These are phyloP conservation scores for Crioceris asparagi DNA, from an alignment of 2,888 invertebrate genomes.

Conservation along the genomic window DNA sequence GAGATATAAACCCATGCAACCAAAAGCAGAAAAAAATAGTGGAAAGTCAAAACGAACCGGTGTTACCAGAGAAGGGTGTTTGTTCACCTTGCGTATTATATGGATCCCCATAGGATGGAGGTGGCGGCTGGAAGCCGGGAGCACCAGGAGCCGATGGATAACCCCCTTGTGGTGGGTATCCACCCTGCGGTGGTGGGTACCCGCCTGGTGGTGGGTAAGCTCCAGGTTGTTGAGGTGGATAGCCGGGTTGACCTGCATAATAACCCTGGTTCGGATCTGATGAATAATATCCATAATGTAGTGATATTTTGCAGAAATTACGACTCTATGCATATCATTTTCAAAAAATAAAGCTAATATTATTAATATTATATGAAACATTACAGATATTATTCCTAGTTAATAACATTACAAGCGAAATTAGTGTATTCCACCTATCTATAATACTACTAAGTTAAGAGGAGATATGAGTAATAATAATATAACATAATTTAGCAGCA, in stretches of 20 bases:
- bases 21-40: conserved; percentile 9
- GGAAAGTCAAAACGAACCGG: conserved; percentile 29
- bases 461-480: too few relatives aligned
- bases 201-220: conserved; percentile 32
- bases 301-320: too few relatives aligned
- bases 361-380: too few relatives aligned
- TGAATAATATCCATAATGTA: too few relatives aligned
- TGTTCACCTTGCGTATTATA: conserved; percentile 33
- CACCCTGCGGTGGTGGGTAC: conserved; percentile 19
- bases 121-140: conserved; percentile 29
- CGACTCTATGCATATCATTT: too few relatives aligned
- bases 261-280: conserved; percentile 30
- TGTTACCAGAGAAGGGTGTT: conserved; percentile 29
- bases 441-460: too few relatives aligned
- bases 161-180: conserved; percentile 15
- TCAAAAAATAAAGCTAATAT: too few relatives aligned
- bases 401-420: too few relatives aligned
- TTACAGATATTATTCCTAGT: too few relatives aligned
- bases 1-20: background rate
- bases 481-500: too few relatives aligned
- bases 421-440: too few relatives aligned
- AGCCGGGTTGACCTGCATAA: conserved; percentile 28
- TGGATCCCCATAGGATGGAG: conserved; percentile 30
- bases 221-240: conserved; percentile 26
- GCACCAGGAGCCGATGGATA: conserved; percentile 17